Conservation (phyloP, 2,888 invertebrate species). For the Tenthredo distinguenda region DNA sequence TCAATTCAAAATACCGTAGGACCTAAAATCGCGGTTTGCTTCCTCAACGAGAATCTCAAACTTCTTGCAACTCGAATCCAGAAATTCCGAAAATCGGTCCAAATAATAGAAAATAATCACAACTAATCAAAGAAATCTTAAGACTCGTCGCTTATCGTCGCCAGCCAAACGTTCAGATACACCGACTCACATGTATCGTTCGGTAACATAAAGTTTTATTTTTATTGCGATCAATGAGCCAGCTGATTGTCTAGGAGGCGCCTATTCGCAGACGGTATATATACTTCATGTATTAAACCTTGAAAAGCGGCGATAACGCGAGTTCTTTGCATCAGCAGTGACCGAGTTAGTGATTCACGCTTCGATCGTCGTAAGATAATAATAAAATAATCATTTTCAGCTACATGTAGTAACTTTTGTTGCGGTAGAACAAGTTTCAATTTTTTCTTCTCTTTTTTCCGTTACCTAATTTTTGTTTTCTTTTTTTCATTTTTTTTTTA, state of each 20-base stretch:
- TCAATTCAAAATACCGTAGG: neutral
- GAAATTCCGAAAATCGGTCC: neutral
- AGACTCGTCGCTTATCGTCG: neutral
- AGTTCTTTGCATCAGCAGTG: neutral
- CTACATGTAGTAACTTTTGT: neutral
- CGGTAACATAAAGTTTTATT: neutral
- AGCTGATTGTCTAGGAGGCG: neutral
- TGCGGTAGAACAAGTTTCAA: neutral
- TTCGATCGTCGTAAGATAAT: neutral
- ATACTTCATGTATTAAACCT: neutral
- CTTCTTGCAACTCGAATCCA: neutral
- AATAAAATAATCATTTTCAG: neutral
- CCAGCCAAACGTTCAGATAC: neutral
- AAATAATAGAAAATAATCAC: neutral
- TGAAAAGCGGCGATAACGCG: neutral
- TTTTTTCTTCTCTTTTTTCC: neutral
- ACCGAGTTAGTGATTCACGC: slow-evolving; percentile 7
- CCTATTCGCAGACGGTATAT: neutral
- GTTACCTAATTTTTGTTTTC: neutral
- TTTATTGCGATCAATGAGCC: slow-evolving; percentile 14
- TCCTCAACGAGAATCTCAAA: neutral
- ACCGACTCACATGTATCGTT: neutral
- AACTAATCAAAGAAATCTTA: neutral
- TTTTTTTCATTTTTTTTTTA: neutral
- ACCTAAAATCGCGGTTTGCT: neutral